Evolutionary conservation across 64 coral and sea anemone species (phyloP), one percentile per base, ranked within the genome.

Genomic region (Porites australiensis): DNA sequence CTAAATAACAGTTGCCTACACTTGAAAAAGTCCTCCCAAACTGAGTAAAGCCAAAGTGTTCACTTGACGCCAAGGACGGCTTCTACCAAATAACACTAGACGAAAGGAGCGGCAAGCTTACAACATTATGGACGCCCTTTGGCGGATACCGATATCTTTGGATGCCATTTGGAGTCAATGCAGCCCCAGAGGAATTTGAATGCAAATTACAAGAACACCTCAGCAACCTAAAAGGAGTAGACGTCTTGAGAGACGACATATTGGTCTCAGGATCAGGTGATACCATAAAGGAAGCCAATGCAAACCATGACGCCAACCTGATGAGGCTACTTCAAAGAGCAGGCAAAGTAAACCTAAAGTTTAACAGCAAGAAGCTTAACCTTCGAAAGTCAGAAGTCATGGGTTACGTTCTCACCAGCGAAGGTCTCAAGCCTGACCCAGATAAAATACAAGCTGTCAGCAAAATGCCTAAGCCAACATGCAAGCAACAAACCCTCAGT

Each of bases 281-380:
- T 14, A 93, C 91, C 49, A 19, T 57, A 51, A 83, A 88, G 45
- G 91, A 88, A 79, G 84, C 74, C 16, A 60, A 46, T 20, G 53
- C 43, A 44, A 57, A 94, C 79, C 92, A 94, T 44, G 92, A 89
- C 54, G 53, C 54, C 62, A 88, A 88, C 51, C 86, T 94, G 21
- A 16, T 69, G 5, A 43, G 15, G 63, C 50, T 93, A 6, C 75
- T 94, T 13, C 9, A 82, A 18, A 88, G 52, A 83, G 77, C 86
- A 4, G 52, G 92, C 50, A 19, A 94, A 51, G 86, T 94, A 3
- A 88, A 94, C 52, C 67, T 94, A 60, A 94, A 88, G 65, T 65
- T 94, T 13, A 94, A 94, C 84, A 88, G 73, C 82, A 93, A 93
- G 82, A 92, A 70, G 67, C 74, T 93, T 44, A 87, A 69, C 48